Conservation (phyloP, 2,113 vertebrate species). For the Typhlomys cinereus region DNA sequence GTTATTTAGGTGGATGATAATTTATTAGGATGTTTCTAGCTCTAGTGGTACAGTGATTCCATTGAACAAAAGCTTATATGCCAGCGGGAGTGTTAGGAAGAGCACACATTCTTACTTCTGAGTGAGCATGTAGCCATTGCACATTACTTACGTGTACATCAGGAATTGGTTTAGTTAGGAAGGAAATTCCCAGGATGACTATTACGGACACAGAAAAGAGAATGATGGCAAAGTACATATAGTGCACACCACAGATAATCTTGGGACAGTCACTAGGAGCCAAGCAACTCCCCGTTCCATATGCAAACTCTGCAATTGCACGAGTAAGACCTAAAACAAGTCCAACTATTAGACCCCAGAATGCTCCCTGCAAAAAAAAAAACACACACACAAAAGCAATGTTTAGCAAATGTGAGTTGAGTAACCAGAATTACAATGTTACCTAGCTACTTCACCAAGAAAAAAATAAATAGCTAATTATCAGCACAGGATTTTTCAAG, state of each 20-base stretch:
- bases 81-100: background rate
- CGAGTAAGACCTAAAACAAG: conserved; percentile 87
- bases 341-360: conserved; percentile 90
- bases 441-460: background rate
- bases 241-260: conserved; percentile 95
- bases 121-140: background rate
- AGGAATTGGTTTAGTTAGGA: conserved; percentile 93
- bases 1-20: background rate
- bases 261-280: conserved; percentile 88
- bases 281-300: conserved; percentile 90
- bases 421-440: background rate
- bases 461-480: background rate
- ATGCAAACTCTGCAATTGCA: conserved; percentile 93
- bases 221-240: conserved; percentile 95
- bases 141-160: conserved; percentile 90
- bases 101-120: background rate
- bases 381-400: conserved; percentile 21
- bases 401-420: background rate
- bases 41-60: background rate
- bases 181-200: conserved; percentile 87
- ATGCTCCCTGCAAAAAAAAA: conserved; percentile 89
- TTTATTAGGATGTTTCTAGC: background rate
- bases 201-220: conserved; percentile 85
- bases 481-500: background rate
- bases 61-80: background rate